Evolutionary conservation across 2,797 vertebrate genomes (phyloP).

Genomic region (Poliocrania exsul): DNA sequence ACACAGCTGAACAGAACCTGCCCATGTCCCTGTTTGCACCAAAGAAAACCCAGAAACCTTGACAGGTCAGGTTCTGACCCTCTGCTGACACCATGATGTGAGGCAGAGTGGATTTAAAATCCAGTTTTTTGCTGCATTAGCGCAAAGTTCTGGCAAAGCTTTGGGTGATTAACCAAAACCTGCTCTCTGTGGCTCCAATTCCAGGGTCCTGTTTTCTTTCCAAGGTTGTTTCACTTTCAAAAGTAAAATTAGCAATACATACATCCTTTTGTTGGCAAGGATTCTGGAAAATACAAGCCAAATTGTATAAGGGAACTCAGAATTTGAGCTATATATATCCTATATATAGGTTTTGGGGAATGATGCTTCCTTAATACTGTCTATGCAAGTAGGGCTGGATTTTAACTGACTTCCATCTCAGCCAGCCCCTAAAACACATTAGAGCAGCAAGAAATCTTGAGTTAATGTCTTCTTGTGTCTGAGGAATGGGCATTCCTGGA

Average conservation of each 20-base stretch:
- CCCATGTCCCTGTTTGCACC: slow-evolving; percentile 9
- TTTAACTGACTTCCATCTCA: not conserved
- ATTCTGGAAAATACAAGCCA: not conserved
- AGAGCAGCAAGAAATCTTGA: not conserved
- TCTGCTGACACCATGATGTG: not conserved
- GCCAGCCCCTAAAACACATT: not conserved
- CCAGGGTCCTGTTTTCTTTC: not conserved
- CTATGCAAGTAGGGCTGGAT: not conserved
- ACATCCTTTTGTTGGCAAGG: not conserved
- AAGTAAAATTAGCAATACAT: not conserved
- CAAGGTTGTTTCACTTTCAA: not conserved
- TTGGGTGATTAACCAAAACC: not conserved
- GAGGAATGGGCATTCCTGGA: not conserved
- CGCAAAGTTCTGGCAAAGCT: not conserved
- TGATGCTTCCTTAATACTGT: slow-evolving; percentile 4
- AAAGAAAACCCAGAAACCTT: not conserved
- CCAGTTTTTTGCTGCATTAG: not conserved
- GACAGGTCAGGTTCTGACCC: not conserved
- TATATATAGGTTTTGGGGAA: not conserved
- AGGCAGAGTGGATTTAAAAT: not conserved
- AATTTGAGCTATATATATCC: not conserved
- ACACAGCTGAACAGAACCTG: slow-evolving; percentile 79
- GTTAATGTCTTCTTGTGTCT: not conserved
- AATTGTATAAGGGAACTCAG: not conserved
- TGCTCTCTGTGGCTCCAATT: not conserved